Percentiles rank a stretch among this genome's conserved stretches.
Evolutionary conservation across 1,140 invertebrate genomes (phyloP).

Genomic region (Antheraea pernyi): DNA sequence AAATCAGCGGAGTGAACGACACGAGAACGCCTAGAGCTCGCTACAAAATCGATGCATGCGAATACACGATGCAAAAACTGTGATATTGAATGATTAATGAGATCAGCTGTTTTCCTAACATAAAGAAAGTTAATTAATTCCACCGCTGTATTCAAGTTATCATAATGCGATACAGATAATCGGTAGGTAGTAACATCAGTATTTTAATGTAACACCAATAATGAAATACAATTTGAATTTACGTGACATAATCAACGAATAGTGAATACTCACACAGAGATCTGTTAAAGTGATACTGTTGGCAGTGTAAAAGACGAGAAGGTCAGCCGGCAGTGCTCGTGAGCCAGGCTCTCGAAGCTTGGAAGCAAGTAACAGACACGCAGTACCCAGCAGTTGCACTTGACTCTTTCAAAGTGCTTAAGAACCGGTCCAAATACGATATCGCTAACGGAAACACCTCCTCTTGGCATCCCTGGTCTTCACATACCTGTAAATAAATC

Average conservation of each 20-base stretch:
- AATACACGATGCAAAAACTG: constrained; percentile 36
- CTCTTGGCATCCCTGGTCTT: constrained; percentile 93
- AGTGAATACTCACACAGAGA: constrained; percentile 88
- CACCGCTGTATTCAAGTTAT: neutral
- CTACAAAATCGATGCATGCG: constrained; percentile 31
- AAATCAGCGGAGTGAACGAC: constrained; percentile 37
- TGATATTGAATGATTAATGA: constrained; percentile 47
- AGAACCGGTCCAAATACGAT: constrained; percentile 95
- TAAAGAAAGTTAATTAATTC: constrained; percentile 45
- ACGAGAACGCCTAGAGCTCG: constrained; percentile 32
- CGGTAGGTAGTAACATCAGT: too few species aligned
- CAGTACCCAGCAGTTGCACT: constrained; percentile 93
- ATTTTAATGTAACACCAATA: neutral
- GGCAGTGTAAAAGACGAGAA: constrained; percentile 94
- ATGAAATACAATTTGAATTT: neutral
- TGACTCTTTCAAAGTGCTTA: constrained; percentile 90
- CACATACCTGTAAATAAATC: constrained; percentile 88
- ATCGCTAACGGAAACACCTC: constrained; percentile 95
- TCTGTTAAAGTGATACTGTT: constrained; percentile 92
- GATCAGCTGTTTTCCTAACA: constrained; percentile 51
- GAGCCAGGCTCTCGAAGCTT: constrained; percentile 91
- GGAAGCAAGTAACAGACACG: constrained; percentile 93
- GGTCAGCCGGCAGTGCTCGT: constrained; percentile 87
- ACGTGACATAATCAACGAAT: neutral
- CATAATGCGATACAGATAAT: neutral